Percentiles rank a stretch among this genome's conserved stretches.
Conservation (phyloP, 2,113 vertebrate species). For the Xenopus laevis region DNA sequence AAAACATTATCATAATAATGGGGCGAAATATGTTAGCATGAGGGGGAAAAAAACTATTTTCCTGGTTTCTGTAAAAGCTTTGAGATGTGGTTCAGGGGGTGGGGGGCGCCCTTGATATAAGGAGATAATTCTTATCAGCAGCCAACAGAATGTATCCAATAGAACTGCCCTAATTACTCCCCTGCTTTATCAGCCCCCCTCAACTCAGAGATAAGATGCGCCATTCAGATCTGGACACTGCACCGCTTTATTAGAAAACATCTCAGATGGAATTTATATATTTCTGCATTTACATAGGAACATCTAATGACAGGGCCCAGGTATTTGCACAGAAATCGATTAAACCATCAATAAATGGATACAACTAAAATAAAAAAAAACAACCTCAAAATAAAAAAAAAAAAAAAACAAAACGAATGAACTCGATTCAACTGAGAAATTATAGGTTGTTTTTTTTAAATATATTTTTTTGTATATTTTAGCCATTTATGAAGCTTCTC, state of each 20-base stretch:
- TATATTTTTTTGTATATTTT: too few species aligned
- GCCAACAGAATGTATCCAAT: constrained; percentile 56
- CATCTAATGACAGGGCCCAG: background rate
- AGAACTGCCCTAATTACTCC: constrained; percentile 74
- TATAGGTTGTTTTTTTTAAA: too few species aligned
- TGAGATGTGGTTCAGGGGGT: constrained; percentile 63
- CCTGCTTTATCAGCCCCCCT: constrained; percentile 51
- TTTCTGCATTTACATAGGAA: background rate
- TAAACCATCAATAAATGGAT: too few species aligned
- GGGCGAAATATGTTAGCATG: constrained; percentile 53
- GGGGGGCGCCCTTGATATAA: constrained; percentile 62
- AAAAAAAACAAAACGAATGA: too few species aligned
- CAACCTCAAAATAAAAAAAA: too few species aligned
- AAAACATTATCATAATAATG: constrained; percentile 64
- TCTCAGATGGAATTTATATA: background rate
- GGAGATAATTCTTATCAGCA: constrained; percentile 76
- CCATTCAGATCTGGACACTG: constrained; percentile 53
- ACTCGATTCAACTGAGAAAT: too few species aligned
- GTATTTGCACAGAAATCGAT: too few species aligned
- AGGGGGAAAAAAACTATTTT: constrained; percentile 50
- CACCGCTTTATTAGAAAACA: constrained; percentile 12
- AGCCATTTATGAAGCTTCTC: background rate
- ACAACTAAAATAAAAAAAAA: too few species aligned
- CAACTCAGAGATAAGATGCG: constrained; percentile 59
- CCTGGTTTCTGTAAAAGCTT: constrained; percentile 67